These are phyloP conservation scores for Calliopum simillimum DNA, from an alignment of 2,888 invertebrate species.

Conservation along the genomic window DNA sequence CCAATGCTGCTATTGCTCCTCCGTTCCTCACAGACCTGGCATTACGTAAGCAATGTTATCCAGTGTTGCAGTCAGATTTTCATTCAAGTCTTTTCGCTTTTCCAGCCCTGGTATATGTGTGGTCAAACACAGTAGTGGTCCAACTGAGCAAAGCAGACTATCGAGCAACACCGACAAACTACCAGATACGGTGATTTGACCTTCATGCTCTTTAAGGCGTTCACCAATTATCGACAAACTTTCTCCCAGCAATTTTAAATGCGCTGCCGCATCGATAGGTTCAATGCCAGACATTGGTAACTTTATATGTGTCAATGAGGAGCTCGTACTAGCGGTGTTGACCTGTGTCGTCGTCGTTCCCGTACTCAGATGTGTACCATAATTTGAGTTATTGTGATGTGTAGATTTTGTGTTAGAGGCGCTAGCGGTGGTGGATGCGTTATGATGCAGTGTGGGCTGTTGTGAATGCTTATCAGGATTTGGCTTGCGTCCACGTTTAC, in stretches of 20 bases:
- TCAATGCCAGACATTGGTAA: conserved; percentile 73
- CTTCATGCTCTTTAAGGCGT: conserved; percentile 92
- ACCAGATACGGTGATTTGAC: conserved; percentile 95
- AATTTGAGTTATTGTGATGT: conserved; percentile 47
- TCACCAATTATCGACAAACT: conserved; percentile 94
- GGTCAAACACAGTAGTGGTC: conserved; percentile 87
- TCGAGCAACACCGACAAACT: conserved; percentile 93
- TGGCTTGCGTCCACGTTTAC: conserved; percentile 43
- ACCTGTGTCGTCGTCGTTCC: conserved; percentile 50
- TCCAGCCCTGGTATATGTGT: conserved; percentile 84
- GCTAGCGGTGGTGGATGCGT: conserved; percentile 23
- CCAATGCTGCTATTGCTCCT: background rate
- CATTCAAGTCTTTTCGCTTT: conserved; percentile 72
- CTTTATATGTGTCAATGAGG: conserved; percentile 26
- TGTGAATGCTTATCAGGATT: background rate
- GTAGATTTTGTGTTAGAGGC: conserved; percentile 1
- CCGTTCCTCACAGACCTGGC: conserved; percentile 74
- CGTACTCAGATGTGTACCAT: conserved; percentile 41
- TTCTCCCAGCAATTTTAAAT: conserved; percentile 91
- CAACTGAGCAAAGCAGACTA: conserved; percentile 90
- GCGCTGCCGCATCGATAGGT: conserved; percentile 91
- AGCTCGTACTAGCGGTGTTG: conserved; percentile 47
- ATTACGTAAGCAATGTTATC: conserved; percentile 97
- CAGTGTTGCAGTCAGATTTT: conserved; percentile 75
- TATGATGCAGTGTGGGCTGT: conserved; percentile 1